Evolutionary conservation across 1,140 invertebrate genomes (phyloP), one percentile per base, ranked within the genome.

Genomic region (Drosophila varians): DNA sequence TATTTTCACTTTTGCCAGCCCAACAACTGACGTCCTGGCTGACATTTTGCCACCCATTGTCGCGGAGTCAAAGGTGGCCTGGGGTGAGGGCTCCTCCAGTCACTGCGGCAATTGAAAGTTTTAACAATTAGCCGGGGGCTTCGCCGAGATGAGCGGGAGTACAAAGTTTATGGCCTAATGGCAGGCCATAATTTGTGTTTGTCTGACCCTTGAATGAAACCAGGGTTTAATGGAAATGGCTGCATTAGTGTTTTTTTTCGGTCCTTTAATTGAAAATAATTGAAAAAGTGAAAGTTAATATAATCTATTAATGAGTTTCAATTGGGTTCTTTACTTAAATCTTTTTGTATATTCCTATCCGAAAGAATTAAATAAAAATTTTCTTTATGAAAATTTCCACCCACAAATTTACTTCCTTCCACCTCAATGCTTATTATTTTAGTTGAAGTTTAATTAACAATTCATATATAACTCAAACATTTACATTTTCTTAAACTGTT

Each of bases 61-160:
- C 60, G 1, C 19, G 34, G 14, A 9, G 12, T 53, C 36, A 25
- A 38, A 26, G 16, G 12, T 25, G 14, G 16, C 36, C 36, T 0
- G 8, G 36, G n/a, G 54, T 0, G 8, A 12, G n/a, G 54, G 36
- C 49, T 40, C 74, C 45, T 38, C 16, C 49, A 21, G 36, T 57
- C 62, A 56, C 31, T 18, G 28, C 47, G 53, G 46, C 54, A 73
- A 76, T 84, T 86, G 71, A 78, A 84, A 73, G 71, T 75, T 86
- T 79, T 36, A 68, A 76, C 75, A 84, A 84, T 84, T 76, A 84
- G 54, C 71, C 11, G 8, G 45, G n/a, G 14, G 23, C 19, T 40
- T 34, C 14, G 4, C n/a, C 12, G 47, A 18, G 12, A 48, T 16
- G 18, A 36, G 6, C 6, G 36, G n/a, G 34, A 26, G 23, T 14